phyloP scores from a whole-genome alignment of 1,140 invertebrate genomes.

The Brachionus asplanchnoidis region DNA sequence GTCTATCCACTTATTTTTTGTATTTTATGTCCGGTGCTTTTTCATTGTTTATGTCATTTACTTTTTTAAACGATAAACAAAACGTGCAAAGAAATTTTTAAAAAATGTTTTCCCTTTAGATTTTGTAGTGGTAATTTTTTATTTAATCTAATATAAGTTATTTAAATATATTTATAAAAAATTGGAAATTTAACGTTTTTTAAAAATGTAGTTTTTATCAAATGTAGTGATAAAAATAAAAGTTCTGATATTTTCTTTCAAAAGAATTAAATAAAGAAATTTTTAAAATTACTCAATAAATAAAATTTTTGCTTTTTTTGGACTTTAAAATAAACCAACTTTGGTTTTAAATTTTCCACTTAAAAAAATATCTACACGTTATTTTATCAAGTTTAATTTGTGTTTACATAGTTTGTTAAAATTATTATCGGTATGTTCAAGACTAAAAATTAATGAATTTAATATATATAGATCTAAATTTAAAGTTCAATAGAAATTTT shows the following conservation, averaged over 20 bases:
- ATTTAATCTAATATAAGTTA: conserved; percentile 16
- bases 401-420: too few species aligned
- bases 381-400: too few species aligned
- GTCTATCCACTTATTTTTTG: conserved; percentile 12
- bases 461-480: too few species aligned
- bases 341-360: neutral
- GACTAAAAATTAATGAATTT: too few species aligned
- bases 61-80: conserved; percentile 32
- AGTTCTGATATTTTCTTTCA: neutral
- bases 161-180: conserved; percentile 12
- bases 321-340: neutral
- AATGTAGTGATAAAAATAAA: neutral
- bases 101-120: neutral
- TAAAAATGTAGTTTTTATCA: neutral
- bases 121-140: neutral
- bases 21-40: conserved; percentile 22
- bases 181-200: neutral
- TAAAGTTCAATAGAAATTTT: too few species aligned
- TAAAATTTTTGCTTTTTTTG: neutral
- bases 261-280: neutral
- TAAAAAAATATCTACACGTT: too few species aligned
- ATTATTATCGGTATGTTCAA: too few species aligned
- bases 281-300: neutral
- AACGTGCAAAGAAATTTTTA: conserved; percentile 27
- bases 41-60: conserved; percentile 23